Evolutionary conservation across 35 echinoderm and acorn worm genomes (phyloP).

Genomic region (Nesometra sesokonis): DNA sequence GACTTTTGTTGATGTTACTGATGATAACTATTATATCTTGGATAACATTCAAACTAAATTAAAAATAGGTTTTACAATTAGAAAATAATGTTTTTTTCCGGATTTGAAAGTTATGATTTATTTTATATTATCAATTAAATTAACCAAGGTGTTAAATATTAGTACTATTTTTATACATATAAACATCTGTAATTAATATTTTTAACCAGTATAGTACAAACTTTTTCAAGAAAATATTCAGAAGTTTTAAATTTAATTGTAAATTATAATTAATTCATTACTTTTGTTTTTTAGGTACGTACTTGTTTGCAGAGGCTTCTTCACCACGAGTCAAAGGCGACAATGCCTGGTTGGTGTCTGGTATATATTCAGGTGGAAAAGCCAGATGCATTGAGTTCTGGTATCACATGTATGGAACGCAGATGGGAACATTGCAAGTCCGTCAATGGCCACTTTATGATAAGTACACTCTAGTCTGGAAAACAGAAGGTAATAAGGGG

Average conservation of each 20-base stretch:
- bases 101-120: too few relatives aligned
- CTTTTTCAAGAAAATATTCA: neutral
- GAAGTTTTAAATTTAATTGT: neutral
- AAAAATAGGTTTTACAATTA: too few relatives aligned
- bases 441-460: slow-evolving; percentile 1
- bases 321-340: slow-evolving; percentile 47
- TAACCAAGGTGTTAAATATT: too few relatives aligned
- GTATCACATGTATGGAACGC: slow-evolving; percentile 77
- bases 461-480: neutral
- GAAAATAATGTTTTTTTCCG: too few relatives aligned
- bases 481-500: slow-evolving; percentile 28
- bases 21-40: too few relatives aligned
- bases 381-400: slow-evolving; percentile 68
- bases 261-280: too few relatives aligned
- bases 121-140: too few relatives aligned
- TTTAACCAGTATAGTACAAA: neutral
- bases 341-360: slow-evolving; percentile 37
- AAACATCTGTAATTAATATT: too few relatives aligned
- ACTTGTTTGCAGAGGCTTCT: slow-evolving; percentile 28
- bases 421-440: slow-evolving; percentile 39
- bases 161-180: too few relatives aligned
- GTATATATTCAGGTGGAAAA: slow-evolving; percentile 32
- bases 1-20: too few relatives aligned
- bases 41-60: too few relatives aligned
- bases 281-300: neutral